These are phyloP conservation scores for Hemicentrotus pulcherrimus DNA, from an alignment of 35 echinoderm and acorn worm species.

Conservation along the genomic window DNA sequence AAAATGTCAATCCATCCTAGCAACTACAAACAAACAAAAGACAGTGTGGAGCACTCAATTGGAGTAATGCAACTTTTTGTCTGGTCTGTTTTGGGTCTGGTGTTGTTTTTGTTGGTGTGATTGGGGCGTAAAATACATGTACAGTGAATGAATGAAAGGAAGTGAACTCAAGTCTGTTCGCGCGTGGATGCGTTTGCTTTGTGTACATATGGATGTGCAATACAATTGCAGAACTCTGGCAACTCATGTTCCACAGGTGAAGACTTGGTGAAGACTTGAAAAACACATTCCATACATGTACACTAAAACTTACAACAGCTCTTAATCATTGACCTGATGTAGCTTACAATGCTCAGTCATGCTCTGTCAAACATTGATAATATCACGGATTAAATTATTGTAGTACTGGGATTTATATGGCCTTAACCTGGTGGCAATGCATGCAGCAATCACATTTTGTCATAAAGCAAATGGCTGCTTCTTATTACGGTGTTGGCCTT, in stretches of 20 bases:
- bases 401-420: neutral
- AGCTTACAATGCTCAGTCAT: neutral
- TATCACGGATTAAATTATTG: neutral
- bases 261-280: too few relatives aligned
- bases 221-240: too few relatives aligned
- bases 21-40: neutral
- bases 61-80: too few relatives aligned
- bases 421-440: neutral
- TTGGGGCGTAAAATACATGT: too few relatives aligned
- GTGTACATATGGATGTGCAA: neutral
- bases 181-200: too few relatives aligned
- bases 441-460: neutral
- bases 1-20: too few relatives aligned
- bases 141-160: too few relatives aligned
- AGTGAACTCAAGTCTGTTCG: too few relatives aligned
- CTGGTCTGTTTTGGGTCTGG: too few relatives aligned
- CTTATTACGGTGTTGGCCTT: neutral
- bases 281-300: neutral
- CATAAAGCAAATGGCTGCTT: neutral
- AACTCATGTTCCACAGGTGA: neutral
- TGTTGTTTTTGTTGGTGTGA: too few relatives aligned
- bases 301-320: neutral
- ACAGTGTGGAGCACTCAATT: too few relatives aligned
- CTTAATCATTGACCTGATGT: neutral
- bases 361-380: neutral